Conservation (phyloP, 1,140 invertebrate species). For the honey bee (Apis mellifera) region DNA sequence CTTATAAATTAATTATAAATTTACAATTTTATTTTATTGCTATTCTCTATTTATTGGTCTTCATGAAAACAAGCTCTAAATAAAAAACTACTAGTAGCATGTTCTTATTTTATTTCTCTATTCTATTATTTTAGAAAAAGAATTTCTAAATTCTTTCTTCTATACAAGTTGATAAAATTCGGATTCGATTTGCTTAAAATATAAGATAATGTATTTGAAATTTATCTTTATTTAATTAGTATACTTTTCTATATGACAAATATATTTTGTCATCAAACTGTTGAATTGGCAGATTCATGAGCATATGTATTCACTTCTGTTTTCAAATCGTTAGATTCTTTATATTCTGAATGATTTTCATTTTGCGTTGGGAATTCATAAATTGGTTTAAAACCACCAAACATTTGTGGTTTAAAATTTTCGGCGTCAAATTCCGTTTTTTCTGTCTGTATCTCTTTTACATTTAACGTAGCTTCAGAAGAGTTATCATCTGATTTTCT, state of each 20-base stretch:
- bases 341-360: constrained; percentile 32
- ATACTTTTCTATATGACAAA: constrained; percentile 1
- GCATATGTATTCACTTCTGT: constrained; percentile 1
- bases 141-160: too few species aligned
- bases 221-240: constrained; percentile 2
- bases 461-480: constrained; percentile 38
- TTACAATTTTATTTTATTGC: too few species aligned
- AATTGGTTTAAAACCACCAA: constrained; percentile 87
- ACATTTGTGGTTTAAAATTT: constrained; percentile 86
- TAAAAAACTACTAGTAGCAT: too few species aligned
- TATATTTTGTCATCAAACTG: constrained; percentile 39
- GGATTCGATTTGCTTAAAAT: too few species aligned
- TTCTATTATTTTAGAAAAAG: too few species aligned
- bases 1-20: too few species aligned
- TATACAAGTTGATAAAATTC: too few species aligned
- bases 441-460: constrained; percentile 72
- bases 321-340: constrained; percentile 11
- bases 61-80: too few species aligned
- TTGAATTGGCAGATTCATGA: neutral
- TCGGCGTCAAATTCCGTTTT: constrained; percentile 83
- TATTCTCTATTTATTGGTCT: too few species aligned
- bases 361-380: constrained; percentile 79
- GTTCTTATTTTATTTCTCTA: too few species aligned
- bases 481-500: constrained; percentile 55
- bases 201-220: neutral